Evolutionary conservation across 1,140 invertebrate genomes (phyloP), one percentile per base, ranked within the genome.

Genomic region (Bombus consobrinus): DNA sequence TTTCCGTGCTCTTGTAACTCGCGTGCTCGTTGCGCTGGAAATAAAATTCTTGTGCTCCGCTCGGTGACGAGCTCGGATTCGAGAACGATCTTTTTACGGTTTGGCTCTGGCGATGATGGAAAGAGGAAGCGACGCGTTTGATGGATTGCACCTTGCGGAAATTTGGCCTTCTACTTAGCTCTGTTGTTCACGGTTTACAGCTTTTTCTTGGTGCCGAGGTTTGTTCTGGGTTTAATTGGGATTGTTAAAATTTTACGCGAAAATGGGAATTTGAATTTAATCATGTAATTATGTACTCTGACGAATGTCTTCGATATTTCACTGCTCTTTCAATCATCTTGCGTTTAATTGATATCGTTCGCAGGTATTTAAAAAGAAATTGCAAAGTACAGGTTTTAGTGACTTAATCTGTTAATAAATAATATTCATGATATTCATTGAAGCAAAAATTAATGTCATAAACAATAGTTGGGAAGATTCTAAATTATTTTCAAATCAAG

Each of bases 1-100:
- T 59, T 64, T 53, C 8, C 25, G 32, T 59, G 37, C 59, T 73
- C 59, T 71, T 66, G 64, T 69, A 62, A 47, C 39, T 59, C 39
- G 41, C 39, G 39, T 8, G 22, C 57, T 43, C 53, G n/a, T 87
- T 76, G 39, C 66, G 64, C 15, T 37, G 28, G 18, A 76, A 87
- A 34, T 82, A 47, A 87, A 83, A 71, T 82, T 71, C 59, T 68
- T 53, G 59, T 43, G 41, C 32, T 9, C 47, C 6, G 47, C 18
- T 53, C 77, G 43, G 78, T 69, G 78, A 80, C 64, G 64, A 37
- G 43, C 64, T 80, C 4, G 28, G n/a, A 37, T 15, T 59, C 62
- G 15, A 59, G 47, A 76, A 64, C 75, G 59, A 78, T 64, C n/a
- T 18, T 62, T 78, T 78, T 41, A 66, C 13, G 37, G 57, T 41